A percentile compares a stretch with the other conserved stretches of the same genome.
Conservation (phyloP, 2,113 vertebrate species). For the Indicator indicator region DNA sequence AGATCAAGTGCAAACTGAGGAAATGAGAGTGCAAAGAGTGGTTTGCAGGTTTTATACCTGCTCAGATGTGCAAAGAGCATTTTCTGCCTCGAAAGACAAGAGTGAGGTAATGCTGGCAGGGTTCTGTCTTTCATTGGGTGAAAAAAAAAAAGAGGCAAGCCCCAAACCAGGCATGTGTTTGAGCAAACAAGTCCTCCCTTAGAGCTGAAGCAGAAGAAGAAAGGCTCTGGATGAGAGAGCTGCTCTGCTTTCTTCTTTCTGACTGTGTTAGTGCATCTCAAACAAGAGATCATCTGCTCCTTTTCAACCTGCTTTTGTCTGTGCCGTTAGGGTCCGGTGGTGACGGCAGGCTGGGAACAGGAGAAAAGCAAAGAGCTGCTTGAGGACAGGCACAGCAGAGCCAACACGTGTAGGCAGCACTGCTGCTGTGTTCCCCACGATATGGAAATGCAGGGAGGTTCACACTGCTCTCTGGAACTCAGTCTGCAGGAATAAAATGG, state of each 20-base stretch:
- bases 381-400: not conserved
- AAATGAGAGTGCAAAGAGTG: not conserved
- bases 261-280: not conserved
- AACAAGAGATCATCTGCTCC: not conserved
- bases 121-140: not conserved
- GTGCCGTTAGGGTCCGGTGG: accelerated
- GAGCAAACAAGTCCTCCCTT: not conserved
- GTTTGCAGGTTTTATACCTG: not conserved
- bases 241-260: not conserved
- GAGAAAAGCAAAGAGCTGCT: not conserved
- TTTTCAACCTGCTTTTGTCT: not conserved
- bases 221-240: not conserved
- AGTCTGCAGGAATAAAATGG: accelerated
- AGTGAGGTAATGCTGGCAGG: not conserved
- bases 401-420: accelerated
- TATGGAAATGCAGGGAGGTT: accelerated
- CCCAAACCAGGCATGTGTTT: no score
- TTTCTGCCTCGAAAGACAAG: not conserved
- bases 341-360: accelerated
- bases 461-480: not conserved
- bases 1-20: not conserved
- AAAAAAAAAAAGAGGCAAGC: no score
- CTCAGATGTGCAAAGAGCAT: not conserved
- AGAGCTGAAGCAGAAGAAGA: not conserved
- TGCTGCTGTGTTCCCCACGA: accelerated